phyloP scores from a whole-genome alignment of 2,113 vertebrate species.

The Talpa occidentalis region DNA sequence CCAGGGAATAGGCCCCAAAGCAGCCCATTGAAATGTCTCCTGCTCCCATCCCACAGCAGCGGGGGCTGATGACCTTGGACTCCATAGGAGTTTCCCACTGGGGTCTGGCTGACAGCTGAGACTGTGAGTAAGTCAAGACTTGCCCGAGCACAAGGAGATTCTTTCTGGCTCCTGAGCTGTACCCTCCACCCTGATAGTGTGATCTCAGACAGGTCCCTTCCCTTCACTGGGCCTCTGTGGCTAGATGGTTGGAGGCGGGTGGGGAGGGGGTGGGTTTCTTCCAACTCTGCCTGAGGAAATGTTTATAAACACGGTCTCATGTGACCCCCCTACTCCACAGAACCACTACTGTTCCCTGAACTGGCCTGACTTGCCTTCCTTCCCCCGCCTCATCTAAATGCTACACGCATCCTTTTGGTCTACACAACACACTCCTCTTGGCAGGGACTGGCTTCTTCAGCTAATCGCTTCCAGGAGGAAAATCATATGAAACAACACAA shows the following conservation, averaged over 20 bases:
- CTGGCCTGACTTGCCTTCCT: accelerated
- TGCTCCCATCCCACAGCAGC: accelerated
- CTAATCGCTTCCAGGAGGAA: slow-evolving; percentile 34
- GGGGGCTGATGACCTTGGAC: background rate
- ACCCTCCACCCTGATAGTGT: background rate
- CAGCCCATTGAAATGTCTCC: background rate
- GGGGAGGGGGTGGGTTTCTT: background rate
- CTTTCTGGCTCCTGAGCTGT: background rate
- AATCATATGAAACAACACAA: background rate
- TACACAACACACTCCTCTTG: background rate
- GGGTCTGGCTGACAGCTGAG: background rate
- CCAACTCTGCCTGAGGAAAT: background rate
- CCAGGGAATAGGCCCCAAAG: too few relatives aligned
- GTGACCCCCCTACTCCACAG: background rate
- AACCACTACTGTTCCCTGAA: background rate
- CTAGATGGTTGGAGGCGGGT: background rate
- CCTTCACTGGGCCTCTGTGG: background rate
- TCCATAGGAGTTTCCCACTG: background rate
- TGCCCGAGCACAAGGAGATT: background rate
- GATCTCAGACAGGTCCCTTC: background rate
- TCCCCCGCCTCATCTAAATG: background rate
- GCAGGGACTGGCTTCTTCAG: background rate
- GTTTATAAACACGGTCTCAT: background rate
- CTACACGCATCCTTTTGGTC: background rate
- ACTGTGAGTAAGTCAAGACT: background rate